phyloP scores from a whole-genome alignment of 2,113 vertebrate genomes.

The Tamias sibiricus region DNA sequence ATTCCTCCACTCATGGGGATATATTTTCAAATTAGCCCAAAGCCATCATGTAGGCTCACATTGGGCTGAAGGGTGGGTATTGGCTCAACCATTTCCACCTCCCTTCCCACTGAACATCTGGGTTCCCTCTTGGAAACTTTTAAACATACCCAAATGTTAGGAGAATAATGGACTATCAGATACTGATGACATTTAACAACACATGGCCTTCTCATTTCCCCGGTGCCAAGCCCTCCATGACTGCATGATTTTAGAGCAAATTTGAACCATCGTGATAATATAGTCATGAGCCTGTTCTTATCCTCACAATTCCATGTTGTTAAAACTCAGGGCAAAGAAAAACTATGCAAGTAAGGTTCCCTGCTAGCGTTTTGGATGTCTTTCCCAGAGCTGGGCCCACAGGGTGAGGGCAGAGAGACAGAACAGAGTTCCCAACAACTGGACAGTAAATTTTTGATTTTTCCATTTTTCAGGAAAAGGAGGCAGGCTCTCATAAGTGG shows the following conservation, averaged over 20 bases:
- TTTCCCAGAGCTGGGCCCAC: not conserved
- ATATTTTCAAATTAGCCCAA: not conserved
- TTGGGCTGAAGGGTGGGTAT: accelerated
- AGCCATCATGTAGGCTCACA: too few relatives aligned
- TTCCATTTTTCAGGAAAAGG: not conserved
- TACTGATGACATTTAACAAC: not conserved
- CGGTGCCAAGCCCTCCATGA: not conserved
- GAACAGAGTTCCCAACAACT: not conserved
- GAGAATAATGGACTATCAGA: not conserved
- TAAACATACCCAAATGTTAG: not conserved
- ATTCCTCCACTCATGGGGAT: not conserved
- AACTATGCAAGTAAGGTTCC: accelerated
- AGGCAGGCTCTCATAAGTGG: not conserved
- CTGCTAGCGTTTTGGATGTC: not conserved
- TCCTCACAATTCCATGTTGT: not conserved
- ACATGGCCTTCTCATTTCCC: not conserved
- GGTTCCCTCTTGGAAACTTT: not conserved
- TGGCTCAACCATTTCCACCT: not conserved
- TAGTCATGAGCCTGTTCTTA: accelerated
- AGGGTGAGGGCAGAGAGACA: not conserved
- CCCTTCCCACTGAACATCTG: too few relatives aligned
- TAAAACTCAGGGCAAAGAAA: not conserved
- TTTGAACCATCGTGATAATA: accelerated
- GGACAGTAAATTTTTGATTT: not conserved
- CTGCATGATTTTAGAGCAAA: not conserved